A percentile compares a stretch with the other conserved stretches of the same genome.
Conservation (phyloP, 35 echinoderm and acorn worm species). For the Heliocidaris tuberculata region DNA sequence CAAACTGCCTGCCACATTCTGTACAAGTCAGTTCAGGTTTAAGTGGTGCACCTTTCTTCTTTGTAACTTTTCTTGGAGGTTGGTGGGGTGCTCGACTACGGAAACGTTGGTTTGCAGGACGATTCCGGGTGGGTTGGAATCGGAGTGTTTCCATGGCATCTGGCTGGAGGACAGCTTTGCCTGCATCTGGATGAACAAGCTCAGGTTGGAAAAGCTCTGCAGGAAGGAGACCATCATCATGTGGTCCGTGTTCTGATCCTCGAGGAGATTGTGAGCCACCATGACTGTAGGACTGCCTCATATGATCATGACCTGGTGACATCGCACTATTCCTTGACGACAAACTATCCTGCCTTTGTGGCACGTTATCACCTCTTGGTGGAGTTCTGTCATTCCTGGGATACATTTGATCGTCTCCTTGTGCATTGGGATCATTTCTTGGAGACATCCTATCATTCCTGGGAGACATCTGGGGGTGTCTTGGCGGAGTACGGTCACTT, state of each 20-base stretch:
- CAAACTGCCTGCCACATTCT: conserved; percentile 44
- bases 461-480: conserved; percentile 29
- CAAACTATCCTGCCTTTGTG: background rate
- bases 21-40: conserved; percentile 40
- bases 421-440: background rate
- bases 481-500: conserved; percentile 21
- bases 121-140: background rate
- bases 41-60: conserved; percentile 23
- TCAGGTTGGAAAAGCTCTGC: conserved; percentile 36
- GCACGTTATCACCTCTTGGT: background rate
- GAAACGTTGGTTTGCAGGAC: conserved; percentile 15
- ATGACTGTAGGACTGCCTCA: background rate
- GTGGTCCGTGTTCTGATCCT: background rate
- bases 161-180: conserved; percentile 35
- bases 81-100: background rate
- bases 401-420: conserved; percentile 30
- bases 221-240: conserved; percentile 30
- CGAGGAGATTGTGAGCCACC: conserved; percentile 7
- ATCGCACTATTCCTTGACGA: background rate
- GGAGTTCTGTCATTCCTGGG: background rate
- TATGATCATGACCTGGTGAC: conserved; percentile 7
- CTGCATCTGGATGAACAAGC: conserved; percentile 38
- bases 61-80: background rate
- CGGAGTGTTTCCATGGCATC: conserved; percentile 31
- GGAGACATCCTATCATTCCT: conserved; percentile 3